These are phyloP conservation scores for Lagopus leucura DNA, from an alignment of 2,113 vertebrate species.

Conservation along the genomic window DNA sequence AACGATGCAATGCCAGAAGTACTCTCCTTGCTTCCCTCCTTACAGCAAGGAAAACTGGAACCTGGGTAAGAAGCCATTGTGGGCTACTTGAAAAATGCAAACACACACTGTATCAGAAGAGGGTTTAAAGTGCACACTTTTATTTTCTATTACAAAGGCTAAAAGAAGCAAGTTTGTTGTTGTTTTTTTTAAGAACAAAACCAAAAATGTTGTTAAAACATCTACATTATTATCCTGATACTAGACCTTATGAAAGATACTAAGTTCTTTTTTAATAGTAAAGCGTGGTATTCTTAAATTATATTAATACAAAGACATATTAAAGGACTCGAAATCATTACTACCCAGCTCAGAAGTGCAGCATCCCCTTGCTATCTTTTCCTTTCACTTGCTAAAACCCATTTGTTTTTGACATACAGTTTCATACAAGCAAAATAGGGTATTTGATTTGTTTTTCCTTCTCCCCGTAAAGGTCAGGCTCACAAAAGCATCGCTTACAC, in stretches of 20 bases:
- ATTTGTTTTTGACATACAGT: slow-evolving; percentile 46
- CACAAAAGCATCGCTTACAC: neutral
- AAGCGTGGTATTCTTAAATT: slow-evolving; percentile 86
- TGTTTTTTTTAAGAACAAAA: slow-evolving; percentile 82
- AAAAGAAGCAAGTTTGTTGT: slow-evolving; percentile 78
- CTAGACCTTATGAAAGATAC: slow-evolving; percentile 81
- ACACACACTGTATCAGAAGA: slow-evolving; percentile 31
- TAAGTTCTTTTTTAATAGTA: slow-evolving; percentile 82
- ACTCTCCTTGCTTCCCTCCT: neutral
- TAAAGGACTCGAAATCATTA: slow-evolving; percentile 77
- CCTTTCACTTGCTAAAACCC: slow-evolving; percentile 1
- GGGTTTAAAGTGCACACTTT: slow-evolving; percentile 78
- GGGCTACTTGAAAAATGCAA: neutral
- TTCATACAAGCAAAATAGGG: slow-evolving; percentile 46
- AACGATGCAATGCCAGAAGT: neutral
- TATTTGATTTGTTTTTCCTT: neutral
- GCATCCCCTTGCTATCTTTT: slow-evolving; percentile 47
- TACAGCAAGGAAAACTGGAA: neutral
- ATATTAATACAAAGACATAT: slow-evolving; percentile 82
- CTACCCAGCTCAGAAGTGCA: slow-evolving; percentile 76
- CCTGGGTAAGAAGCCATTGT: neutral
- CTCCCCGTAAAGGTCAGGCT: slow-evolving; percentile 8
- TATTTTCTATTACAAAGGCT: slow-evolving; percentile 83
- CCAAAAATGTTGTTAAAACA: slow-evolving; percentile 81
- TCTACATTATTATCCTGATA: slow-evolving; percentile 85